Evolutionary conservation across 1,140 invertebrate species (phyloP).

Genomic region (Micrasema minimum): DNA sequence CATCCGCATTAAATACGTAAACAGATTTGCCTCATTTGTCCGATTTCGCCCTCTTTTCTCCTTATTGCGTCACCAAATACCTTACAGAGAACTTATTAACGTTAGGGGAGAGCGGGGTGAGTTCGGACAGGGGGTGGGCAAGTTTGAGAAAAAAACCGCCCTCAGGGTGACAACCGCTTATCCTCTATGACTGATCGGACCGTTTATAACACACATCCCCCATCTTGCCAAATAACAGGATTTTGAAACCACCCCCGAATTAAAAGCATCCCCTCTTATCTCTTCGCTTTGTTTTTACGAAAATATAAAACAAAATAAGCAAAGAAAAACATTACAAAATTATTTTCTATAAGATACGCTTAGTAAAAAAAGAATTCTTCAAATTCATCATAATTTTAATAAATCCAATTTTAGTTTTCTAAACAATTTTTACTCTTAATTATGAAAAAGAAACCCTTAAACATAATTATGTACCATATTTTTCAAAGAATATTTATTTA

Average conservation of each 20-base stretch:
- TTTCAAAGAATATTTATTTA: too few relatives aligned
- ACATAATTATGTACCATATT: too few relatives aligned
- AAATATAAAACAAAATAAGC: too few relatives aligned
- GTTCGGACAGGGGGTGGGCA: background rate
- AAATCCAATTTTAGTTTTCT: too few relatives aligned
- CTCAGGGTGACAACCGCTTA: slow-evolving; percentile 41
- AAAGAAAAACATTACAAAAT: too few relatives aligned
- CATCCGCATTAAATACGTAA: background rate
- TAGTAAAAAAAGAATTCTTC: too few relatives aligned
- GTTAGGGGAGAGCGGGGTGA: background rate
- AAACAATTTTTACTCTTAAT: too few relatives aligned
- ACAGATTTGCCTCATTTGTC: background rate
- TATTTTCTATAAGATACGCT: too few relatives aligned
- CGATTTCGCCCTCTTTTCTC: background rate
- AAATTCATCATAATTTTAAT: too few relatives aligned
- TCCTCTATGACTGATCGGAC: slow-evolving; percentile 39
- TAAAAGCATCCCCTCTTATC: slow-evolving; percentile 10
- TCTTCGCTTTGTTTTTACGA: too few relatives aligned
- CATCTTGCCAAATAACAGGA: slow-evolving; percentile 7
- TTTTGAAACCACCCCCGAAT: slow-evolving; percentile 15
- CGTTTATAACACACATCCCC: slow-evolving; percentile 13
- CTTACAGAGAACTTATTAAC: background rate
- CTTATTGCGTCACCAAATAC: background rate
- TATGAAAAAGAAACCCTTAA: too few relatives aligned
- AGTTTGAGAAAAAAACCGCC: slow-evolving; percentile 25